Base-by-base conservation (phyloP, 2,888 invertebrate species). In the Caenorhabditis angaria region DNA sequence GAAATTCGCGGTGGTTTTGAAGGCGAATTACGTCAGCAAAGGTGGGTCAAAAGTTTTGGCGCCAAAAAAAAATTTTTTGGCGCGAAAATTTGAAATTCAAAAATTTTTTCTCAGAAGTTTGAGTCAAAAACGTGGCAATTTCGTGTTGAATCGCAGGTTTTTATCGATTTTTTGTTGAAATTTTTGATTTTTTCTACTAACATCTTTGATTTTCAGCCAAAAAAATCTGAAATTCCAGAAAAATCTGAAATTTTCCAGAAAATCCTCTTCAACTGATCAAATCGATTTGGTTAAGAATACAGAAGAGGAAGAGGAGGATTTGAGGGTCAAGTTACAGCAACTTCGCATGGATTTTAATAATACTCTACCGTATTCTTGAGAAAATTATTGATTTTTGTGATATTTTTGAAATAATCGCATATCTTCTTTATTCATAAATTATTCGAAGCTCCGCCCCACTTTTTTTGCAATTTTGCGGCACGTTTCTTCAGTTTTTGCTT, bases 1-100 rank as follows among this genome's bases (percentile, higher is more conserved):
- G 85, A 86, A 65, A 61, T 86, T 58, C 70, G 86, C 10, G 79
- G 78, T 57, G 83, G 84, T 41, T 86, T 85, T 63, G 86, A 86
- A 20, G 84, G 78, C 8, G 86, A 80, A 61, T 68, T 73, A 25
- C 66, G 80, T 32, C 64, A 70, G 32, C 74, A 75, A 48, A 66
- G 76, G 77, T 73, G 50, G 41, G 58, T 20, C 24, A 61, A 12
- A 22, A 61, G n/a, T 22, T 5, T n/a, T n/a, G n/a, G n/a, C n/a
- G n/a, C n/a, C n/a, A n/a, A 50, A 14, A 41, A n/a, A 14, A 22
- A 5, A 35, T 65, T 27, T 27, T 54, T 54, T 24, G 18, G 4
- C n/a, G n/a, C n/a, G n/a, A n/a, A n/a, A n/a, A n/a, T n/a, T n/a
- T n/a, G n/a, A n/a, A n/a, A n/a, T n/a, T n/a, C n/a, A n/a, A n/a